phyloP scores from a whole-genome alignment of 2,797 vertebrate species.

The Adelosebastes latens region DNA sequence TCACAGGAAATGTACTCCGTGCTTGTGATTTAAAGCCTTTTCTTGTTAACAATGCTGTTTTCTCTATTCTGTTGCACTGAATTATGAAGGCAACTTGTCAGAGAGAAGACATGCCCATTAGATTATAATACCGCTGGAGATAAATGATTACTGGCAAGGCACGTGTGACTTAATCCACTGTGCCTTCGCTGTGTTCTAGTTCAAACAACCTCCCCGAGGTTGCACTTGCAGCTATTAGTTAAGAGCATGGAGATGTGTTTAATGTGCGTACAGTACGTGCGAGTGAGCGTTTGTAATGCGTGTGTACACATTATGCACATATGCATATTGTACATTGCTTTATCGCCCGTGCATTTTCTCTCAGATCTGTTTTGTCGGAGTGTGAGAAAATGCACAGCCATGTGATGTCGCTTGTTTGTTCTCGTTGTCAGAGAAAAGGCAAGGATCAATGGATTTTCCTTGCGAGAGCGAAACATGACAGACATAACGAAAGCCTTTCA shows the following conservation, averaged over 20 bases:
- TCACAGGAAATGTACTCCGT: slow-evolving; percentile 81
- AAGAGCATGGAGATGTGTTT: slow-evolving; percentile 62
- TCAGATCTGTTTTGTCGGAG: slow-evolving; percentile 66
- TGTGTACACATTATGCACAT: slow-evolving; percentile 59
- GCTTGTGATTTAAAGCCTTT: slow-evolving; percentile 85
- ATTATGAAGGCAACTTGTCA: slow-evolving; percentile 80
- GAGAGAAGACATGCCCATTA: slow-evolving; percentile 71
- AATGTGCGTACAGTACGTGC: slow-evolving; percentile 49
- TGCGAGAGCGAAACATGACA: slow-evolving; percentile 86
- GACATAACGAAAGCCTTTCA: slow-evolving; percentile 88
- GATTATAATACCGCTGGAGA: slow-evolving; percentile 72
- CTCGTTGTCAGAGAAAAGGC: slow-evolving; percentile 78
- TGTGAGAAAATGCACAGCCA: slow-evolving; percentile 72
- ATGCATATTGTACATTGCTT: slow-evolving; percentile 61
- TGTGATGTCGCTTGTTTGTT: slow-evolving; percentile 83
- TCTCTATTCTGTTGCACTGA: slow-evolving; percentile 78
- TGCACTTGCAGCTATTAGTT: slow-evolving; percentile 75
- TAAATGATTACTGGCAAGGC: slow-evolving; percentile 77
- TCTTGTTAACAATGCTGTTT: slow-evolving; percentile 85
- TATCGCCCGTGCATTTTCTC: slow-evolving; percentile 45
- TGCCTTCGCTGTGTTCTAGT: slow-evolving; percentile 52
- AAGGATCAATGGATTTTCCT: slow-evolving; percentile 86
- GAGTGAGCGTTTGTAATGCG: slow-evolving; percentile 53
- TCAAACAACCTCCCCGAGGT: slow-evolving; percentile 72
- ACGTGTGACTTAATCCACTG: slow-evolving; percentile 66